phyloP scores from a whole-genome alignment of 2,797 vertebrate species.

The Muscicapa striata region DNA sequence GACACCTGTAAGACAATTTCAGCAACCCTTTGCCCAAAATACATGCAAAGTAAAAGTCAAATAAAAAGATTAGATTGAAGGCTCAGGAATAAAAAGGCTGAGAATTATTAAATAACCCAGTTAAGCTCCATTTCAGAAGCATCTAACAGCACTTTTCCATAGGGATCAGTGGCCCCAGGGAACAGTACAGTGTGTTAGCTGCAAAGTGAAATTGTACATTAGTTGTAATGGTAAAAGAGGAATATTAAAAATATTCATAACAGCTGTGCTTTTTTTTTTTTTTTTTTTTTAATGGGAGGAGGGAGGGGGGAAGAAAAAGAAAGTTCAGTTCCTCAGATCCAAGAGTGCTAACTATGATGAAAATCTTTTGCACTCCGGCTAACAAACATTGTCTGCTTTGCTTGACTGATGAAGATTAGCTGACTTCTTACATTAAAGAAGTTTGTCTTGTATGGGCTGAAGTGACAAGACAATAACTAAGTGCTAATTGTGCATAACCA shows the following conservation, averaged over 20 bases:
- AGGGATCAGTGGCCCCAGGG: not conserved
- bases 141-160: conserved; percentile 1
- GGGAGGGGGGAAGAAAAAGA: not conserved
- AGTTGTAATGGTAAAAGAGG: not conserved
- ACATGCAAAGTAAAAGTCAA: conserved; percentile 9
- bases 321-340: not conserved
- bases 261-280: not conserved
- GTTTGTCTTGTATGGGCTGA: conserved; percentile 84
- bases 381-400: conserved; percentile 77
- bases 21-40: not conserved
- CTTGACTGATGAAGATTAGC: conserved; percentile 88
- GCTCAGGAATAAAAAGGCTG: not conserved
- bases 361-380: conserved; percentile 78
- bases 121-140: conserved; percentile 11
- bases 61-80: not conserved
- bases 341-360: conserved; percentile 73
- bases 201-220: not conserved
- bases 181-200: not conserved
- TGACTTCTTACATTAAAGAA: conserved; percentile 87
- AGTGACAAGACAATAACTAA: conserved; percentile 90
- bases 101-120: conserved; percentile 14
- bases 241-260: not conserved
- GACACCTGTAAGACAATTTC: not conserved
- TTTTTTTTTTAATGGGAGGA: not conserved
- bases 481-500: conserved; percentile 92